A percentile compares a stretch with the other conserved stretches of the same genome.
phyloP scores from a whole-genome alignment of 2,113 vertebrate species.

The Lampris megalopsis region DNA sequence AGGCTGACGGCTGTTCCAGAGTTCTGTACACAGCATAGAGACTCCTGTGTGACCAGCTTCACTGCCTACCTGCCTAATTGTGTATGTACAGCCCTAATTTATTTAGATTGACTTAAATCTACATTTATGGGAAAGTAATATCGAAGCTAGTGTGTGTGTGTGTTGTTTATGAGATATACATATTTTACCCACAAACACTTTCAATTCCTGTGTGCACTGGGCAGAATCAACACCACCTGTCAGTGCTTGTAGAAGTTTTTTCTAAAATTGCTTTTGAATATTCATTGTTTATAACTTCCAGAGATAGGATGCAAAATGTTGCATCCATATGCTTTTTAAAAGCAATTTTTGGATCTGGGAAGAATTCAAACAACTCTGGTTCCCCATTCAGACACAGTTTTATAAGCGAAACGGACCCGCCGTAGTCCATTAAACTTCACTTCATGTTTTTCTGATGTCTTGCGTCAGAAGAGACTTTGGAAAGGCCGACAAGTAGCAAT shows the following conservation, averaged over 20 bases:
- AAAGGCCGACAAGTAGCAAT: no score
- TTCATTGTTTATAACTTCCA: not conserved
- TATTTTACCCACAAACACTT: no score
- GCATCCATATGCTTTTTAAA: not conserved
- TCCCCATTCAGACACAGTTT: no score
- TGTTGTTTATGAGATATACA: not conserved
- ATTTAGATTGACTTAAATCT: not conserved
- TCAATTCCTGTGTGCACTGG: not conserved
- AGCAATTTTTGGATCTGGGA: no score
- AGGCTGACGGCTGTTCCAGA: slow-evolving; percentile 86
- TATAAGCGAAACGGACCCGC: no score
- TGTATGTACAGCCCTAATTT: slow-evolving; percentile 77
- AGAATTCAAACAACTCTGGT: no score
- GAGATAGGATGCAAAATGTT: not conserved
- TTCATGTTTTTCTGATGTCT: no score
- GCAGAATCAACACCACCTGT: not conserved
- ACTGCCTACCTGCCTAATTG: slow-evolving; percentile 85
- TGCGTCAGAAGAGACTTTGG: no score
- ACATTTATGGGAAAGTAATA: no score
- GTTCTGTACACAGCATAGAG: slow-evolving; percentile 78
- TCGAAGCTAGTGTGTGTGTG: not conserved
- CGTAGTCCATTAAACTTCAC: no score
- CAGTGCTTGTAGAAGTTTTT: no score
- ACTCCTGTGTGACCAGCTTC: slow-evolving; percentile 83
- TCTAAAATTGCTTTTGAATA: not conserved